Base-by-base conservation (phyloP, 2,888 invertebrate species). In the Nephrotoma appendiculata region DNA sequence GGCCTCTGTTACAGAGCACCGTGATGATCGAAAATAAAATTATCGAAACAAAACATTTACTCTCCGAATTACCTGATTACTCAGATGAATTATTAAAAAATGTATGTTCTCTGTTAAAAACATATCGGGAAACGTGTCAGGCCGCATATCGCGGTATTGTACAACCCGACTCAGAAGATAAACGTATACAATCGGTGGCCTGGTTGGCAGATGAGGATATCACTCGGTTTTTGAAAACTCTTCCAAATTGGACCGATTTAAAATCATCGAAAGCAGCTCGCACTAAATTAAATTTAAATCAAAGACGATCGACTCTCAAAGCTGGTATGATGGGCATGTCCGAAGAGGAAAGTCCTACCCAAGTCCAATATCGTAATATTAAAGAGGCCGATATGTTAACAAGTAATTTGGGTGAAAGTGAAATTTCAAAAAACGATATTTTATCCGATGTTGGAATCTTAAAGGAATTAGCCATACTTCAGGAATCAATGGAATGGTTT, bases 141-240 rank as follows among this genome's bases (percentile, higher is more conserved):
- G 93, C 94, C 1, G 95, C 95, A 0, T 96, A 96, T 90, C 92
- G 94, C 87, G 95, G 95, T 84, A 95, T 96, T 88, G 96, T 96
- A 0, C 96, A 96, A 90, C 95, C 95, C 0, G 96, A 96, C 89
- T 93, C 95, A 0, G 96, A 96, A 89, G 96, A 96, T 89, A 94
- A 95, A 89, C 92, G 95, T 87, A 95, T 97, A 87, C 96, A 96
- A 89, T 96, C 96, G 89, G 96, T 96, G 0, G 94, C 95, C 11
- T 97, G 98, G 98, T 93, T 98, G 0, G 97, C 97, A 89, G 98
- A 99, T 91, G 98, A 98, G 89, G 98, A 99, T 90, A 98, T 99
- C 88, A 97, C 96, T 90, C 92, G 98, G 86, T 97, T 98, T 92
- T 94, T 99, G 89, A 97, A 97, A 91, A 95, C 96, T 41, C 91